phyloP scores from a whole-genome alignment of 1,140 invertebrate genomes.

The Wiebesia pumilae region DNA sequence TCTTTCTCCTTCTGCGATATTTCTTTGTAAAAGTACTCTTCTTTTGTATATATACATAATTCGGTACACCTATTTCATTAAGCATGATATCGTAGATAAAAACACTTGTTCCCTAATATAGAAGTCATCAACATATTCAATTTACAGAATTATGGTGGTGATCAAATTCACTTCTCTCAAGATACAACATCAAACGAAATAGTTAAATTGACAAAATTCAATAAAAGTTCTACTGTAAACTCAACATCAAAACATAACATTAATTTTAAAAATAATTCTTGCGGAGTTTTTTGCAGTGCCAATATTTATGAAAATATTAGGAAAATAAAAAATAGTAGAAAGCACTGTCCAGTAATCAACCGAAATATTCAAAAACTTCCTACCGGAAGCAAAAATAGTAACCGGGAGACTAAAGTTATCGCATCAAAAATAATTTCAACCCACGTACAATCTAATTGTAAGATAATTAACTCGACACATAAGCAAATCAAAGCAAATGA shows the following conservation, averaged over 20 bases:
- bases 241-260: background rate
- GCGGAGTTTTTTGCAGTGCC: background rate
- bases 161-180: conserved; percentile 8
- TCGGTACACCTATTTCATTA: conserved; percentile 7
- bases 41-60: too few relatives aligned
- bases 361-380: background rate
- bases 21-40: background rate
- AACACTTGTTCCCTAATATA: background rate
- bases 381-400: background rate
- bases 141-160: conserved; percentile 37
- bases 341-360: background rate
- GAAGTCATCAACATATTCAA: conserved; percentile 21
- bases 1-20: conserved; percentile 17
- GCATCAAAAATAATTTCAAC: conserved; percentile 1
- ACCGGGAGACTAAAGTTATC: background rate
- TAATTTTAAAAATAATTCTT: background rate
- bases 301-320: conserved; percentile 11
- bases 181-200: background rate
- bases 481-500: background rate
- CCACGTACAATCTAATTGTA: background rate
- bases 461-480: background rate
- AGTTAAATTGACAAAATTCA: background rate
- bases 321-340: conserved; percentile 36
- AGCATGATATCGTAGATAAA: conserved; percentile 20
- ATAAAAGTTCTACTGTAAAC: background rate